Base-by-base conservation (phyloP, 2,888 invertebrate genomes). In the Hypercompe scribonia region DNA sequence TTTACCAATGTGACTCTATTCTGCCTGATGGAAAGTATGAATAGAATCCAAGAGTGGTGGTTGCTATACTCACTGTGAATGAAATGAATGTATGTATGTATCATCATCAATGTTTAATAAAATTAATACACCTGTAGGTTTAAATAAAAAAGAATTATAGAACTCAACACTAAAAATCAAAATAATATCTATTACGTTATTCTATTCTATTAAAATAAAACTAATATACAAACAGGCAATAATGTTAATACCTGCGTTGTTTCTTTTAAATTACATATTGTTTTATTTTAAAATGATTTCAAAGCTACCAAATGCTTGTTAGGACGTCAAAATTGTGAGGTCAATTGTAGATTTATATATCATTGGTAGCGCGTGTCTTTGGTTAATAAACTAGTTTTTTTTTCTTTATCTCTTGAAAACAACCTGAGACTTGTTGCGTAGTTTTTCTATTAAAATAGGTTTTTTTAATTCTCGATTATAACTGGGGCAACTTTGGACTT, bases 261-360 rank as follows among this genome's bases (percentile, higher is more conserved):
- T 54, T 68, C 61, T 24, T 28, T 70, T 70, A 33, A 64, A 64
- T n/a, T 33, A 24, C 31, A 18, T 64, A 24, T 33, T n/a, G 10
- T 64, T 46, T 63, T 70, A 70, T 70, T 64, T 42, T 65, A 10
- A 65, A 28, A 28, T 65, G 58, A 31, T 28, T 65, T 71, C 77
- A 71, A 74, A 64, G 68, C 76, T 75, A 77, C 78, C 78, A 84
- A 83, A 78, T 78, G 75, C 67, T 67, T 58, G 70, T 74, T 75
- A 72, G 39, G 64, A 73, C 31, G 78, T 78, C 69, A 65, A 54
- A 54, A 46, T 76, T 70, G 71, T 74, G 65, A 70, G 70, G 46
- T 42, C 68, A 74, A 34, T 31, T 58, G n/a, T 65, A 71, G 66
- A 71, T 71, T 71, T 66, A 71, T 67, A 33, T 39, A 39, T 36